Conservation (phyloP, 2,888 invertebrate species). For the Pantelozetes paolii region DNA sequence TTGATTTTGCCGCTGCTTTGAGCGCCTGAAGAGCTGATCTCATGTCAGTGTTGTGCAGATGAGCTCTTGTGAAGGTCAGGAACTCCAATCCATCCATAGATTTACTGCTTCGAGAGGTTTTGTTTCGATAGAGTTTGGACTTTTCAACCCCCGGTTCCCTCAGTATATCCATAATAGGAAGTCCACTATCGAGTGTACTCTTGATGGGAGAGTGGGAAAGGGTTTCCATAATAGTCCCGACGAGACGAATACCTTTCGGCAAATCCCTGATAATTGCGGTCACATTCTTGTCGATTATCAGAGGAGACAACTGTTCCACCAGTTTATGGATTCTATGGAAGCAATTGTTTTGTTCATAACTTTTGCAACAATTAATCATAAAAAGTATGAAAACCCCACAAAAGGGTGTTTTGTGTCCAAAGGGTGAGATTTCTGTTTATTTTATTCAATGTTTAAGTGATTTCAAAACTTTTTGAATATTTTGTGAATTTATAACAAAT, state of each 20-base stretch:
- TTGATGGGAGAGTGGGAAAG: slow-evolving; percentile 35
- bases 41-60: slow-evolving; percentile 28
- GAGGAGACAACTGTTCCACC: slow-evolving; percentile 45
- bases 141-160: slow-evolving; percentile 10
- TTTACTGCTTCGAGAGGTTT: slow-evolving; percentile 21
- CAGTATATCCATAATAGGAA: slow-evolving; percentile 18
- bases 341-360: no score
- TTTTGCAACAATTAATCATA: no score
- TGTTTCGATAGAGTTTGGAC: not conserved
- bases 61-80: slow-evolving; percentile 36
- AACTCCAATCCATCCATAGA: slow-evolving; percentile 29
- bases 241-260: slow-evolving; percentile 46
- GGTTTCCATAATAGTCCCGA: slow-evolving; percentile 46
- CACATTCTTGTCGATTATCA: slow-evolving; percentile 44
- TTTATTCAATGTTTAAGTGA: no score
- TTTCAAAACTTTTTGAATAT: no score
- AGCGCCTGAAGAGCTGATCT: slow-evolving; percentile 30
- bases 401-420: no score
- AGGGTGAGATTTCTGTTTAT: no score
- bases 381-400: no score
- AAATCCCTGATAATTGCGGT: slow-evolving; percentile 45
- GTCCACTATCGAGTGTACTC: slow-evolving; percentile 24
- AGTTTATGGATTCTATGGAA: slow-evolving; percentile 43
- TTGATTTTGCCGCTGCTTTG: slow-evolving; percentile 40
- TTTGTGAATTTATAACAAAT: no score